Evolutionary conservation across 2,113 vertebrate species (phyloP).

Genomic region (Dendrocopos noguchii): DNA sequence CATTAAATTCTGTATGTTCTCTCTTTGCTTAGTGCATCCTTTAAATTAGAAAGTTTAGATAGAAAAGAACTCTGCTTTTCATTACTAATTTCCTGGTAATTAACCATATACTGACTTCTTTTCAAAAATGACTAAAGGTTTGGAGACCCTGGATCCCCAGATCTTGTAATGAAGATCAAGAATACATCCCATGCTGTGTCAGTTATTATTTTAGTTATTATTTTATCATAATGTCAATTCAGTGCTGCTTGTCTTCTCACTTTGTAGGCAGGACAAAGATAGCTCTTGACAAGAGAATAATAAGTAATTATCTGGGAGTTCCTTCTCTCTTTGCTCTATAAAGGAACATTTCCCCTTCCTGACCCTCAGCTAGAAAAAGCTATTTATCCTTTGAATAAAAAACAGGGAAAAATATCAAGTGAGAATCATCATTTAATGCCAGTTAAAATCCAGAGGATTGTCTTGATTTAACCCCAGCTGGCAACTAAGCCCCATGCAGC

Average conservation of each 20-base stretch:
- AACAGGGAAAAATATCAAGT: not conserved
- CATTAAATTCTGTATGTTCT: conserved; percentile 55
- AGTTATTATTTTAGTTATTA: not conserved
- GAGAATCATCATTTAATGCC: not conserved
- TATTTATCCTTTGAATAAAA: not conserved
- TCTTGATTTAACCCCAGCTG: not conserved
- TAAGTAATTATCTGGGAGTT: not conserved
- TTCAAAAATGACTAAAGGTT: not conserved
- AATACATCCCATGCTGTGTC: not conserved
- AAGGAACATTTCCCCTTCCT: not conserved
- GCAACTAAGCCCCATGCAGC: not conserved
- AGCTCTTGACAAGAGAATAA: not conserved
- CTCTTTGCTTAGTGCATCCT: conserved; percentile 20
- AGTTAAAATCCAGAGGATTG: not conserved
- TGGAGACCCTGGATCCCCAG: not conserved
- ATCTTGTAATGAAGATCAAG: not conserved
- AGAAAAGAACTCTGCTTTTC: conserved; percentile 10
- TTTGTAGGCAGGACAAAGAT: not conserved
- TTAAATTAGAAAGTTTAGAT: conserved; percentile 47
- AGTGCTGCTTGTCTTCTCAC: not conserved
- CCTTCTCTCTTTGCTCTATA: not conserved
- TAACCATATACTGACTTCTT: not conserved
- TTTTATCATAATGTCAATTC: not conserved
- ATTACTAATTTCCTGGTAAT: conserved; percentile 34
- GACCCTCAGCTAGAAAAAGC: not conserved